Percentiles rank a stretch among this genome's conserved stretches.
phyloP scores from a whole-genome alignment of 2,888 invertebrate genomes.

The Hyppa rectilinea region DNA sequence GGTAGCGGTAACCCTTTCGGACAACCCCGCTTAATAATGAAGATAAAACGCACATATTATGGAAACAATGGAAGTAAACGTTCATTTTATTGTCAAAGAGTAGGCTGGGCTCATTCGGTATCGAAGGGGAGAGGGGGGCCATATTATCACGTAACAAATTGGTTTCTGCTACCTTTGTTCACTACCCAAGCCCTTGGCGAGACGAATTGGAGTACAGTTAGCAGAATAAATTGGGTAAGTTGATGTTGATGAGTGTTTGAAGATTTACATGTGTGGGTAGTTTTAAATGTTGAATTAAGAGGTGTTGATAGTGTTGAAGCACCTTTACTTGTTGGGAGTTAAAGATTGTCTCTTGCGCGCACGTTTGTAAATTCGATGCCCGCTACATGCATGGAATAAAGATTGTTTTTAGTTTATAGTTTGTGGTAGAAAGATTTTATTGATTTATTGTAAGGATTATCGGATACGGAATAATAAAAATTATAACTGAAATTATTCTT shows the following conservation, averaged over 20 bases:
- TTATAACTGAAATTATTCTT: not conserved
- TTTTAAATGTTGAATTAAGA: no score
- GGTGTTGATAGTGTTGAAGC: no score
- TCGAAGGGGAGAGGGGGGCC: conserved; percentile 75
- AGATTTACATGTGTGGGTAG: not conserved
- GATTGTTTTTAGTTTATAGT: not conserved
- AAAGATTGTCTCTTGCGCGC: no score
- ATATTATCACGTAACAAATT: conserved; percentile 91
- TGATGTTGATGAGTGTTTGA: conserved; percentile 2
- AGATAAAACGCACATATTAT: conserved; percentile 5
- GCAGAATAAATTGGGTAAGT: conserved; percentile 65
- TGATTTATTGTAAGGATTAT: no score
- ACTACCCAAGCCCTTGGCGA: conserved; percentile 79
- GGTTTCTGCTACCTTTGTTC: conserved; percentile 90
- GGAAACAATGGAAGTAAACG: conserved; percentile 38
- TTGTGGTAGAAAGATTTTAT: no score
- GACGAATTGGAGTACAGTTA: conserved; percentile 80
- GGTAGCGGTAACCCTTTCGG: no score
- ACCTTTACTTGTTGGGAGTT: no score
- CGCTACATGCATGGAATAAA: not conserved
- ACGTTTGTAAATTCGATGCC: not conserved
- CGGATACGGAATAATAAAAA: no score
- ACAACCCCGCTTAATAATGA: no score
- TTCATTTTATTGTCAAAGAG: conserved; percentile 56
- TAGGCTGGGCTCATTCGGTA: conserved; percentile 74